Evolutionary conservation across 2,113 vertebrate genomes (phyloP).

Genomic region (Stegostoma tigrinum): DNA sequence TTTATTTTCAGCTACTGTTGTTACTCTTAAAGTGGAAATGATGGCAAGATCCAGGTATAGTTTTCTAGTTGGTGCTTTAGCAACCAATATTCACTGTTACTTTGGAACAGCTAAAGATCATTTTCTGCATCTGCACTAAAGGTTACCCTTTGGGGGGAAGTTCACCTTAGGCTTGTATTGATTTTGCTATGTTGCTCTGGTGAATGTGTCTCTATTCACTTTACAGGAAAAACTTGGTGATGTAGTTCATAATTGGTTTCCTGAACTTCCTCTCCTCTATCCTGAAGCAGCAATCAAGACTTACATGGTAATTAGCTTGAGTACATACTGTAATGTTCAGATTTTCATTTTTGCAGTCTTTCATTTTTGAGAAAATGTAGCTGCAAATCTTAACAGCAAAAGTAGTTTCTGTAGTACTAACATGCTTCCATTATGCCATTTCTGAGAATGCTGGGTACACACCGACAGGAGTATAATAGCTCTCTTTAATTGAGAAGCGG

Average conservation of each 20-base stretch:
- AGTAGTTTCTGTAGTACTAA: not conserved
- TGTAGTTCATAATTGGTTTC: conserved; percentile 61
- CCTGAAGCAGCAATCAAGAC: conserved; percentile 60
- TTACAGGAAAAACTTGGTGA: conserved; percentile 56
- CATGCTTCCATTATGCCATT: not conserved
- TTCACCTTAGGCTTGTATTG: no score
- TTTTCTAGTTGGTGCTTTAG: not conserved
- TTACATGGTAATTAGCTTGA: conserved; percentile 58
- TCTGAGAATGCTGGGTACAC: not conserved
- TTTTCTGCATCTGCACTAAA: not conserved
- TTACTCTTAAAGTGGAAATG: not conserved
- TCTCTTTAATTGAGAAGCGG: not conserved
- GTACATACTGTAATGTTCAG: not conserved
- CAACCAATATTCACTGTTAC: not conserved
- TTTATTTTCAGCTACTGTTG: not conserved
- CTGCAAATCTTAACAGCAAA: not conserved
- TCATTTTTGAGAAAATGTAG: no score
- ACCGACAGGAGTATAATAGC: not conserved
- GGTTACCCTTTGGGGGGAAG: not conserved
- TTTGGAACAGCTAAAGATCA: not conserved
- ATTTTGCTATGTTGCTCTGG: not conserved
- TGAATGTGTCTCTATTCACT: not conserved
- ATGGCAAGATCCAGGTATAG: no score
- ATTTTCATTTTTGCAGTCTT: not conserved
- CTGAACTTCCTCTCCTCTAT: conserved; percentile 64